Evolutionary conservation across 2,113 vertebrate genomes (phyloP), one percentile per base, ranked within the genome.

Genomic region (Aptenodytes patagonicus): DNA sequence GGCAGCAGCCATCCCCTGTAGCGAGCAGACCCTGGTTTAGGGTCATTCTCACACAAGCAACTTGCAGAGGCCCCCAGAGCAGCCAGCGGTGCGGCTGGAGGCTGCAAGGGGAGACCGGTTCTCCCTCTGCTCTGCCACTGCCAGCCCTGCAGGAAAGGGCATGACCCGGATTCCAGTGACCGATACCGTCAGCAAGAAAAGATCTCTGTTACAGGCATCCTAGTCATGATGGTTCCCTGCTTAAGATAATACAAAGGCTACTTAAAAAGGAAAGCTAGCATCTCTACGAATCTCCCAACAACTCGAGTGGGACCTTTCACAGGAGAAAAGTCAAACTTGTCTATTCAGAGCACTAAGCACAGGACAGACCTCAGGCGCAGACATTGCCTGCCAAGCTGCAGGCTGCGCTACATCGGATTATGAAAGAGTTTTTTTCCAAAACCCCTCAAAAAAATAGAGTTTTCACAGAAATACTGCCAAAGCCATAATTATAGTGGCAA

Each of bases 401-500:
- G 13, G 25, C 44, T 83, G 6, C 2, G 25, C 55, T 83, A 66
- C 61, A 79, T 72, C 36, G 73, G 42, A 22, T 58, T 47, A 46
- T 49, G 12, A 61, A 86, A 72, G 3, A 61, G 55, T 1, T 19
- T 60, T 47, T 91, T 83, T 17, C 26, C 34, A 25, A 71, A 86
- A 55, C 6, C 24, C 28, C 25, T 73, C 54, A 44, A 66, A 81
- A 62, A 81, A 69, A 73, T 3, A 21, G 14, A 69, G n/a, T 79
- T 91, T 91, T 70, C 25, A 51, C 20, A 47, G 66, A 87, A 92
- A 95, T 61, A 61, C 64, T 81, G 72, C 87, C 71, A 96, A 95
- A 84, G 49, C 25, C 60, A 7, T 97, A 95, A 97, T 94, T 95
- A 89, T 11, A 72, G 46, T 60, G 29, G 75, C 15, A 51, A 52